Evolutionary conservation across 35 echinoderm and acorn worm genomes (phyloP).

Genomic region (Nesometra sesokonis): DNA sequence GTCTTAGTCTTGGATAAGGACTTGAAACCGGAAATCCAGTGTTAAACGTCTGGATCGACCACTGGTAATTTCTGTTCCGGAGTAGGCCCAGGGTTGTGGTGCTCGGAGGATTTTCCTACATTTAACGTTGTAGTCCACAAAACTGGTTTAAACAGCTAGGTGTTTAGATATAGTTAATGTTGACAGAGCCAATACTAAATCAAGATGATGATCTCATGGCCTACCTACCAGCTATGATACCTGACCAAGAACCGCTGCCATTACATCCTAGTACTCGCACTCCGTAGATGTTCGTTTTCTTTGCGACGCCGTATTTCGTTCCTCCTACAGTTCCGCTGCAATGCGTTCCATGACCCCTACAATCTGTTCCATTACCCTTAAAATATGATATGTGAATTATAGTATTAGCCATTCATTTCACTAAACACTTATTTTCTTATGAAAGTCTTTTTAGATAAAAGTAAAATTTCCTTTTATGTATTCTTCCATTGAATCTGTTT

Average conservation of each 20-base stretch:
- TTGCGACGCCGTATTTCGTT: conserved; percentile 45
- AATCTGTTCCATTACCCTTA: conserved; percentile 50
- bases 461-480: background rate
- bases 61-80: too few species aligned
- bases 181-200: background rate
- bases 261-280: conserved; percentile 56
- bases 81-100: too few species aligned
- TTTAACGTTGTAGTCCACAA: too few species aligned
- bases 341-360: conserved; percentile 73
- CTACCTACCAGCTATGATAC: conserved; percentile 65
- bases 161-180: too few species aligned
- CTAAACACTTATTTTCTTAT: background rate
- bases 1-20: too few species aligned
- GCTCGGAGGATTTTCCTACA: too few species aligned
- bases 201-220: background rate
- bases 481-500: background rate
- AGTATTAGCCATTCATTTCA: background rate
- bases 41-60: too few species aligned
- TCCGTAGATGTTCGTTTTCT: conserved; percentile 48
- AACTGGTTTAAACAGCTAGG: too few species aligned
- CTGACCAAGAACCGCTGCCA: conserved; percentile 51
- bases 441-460: background rate
- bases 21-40: too few species aligned
- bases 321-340: conserved; percentile 63
- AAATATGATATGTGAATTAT: background rate